These are phyloP conservation scores for Euthynnus affinis DNA, from an alignment of 2,797 vertebrate species.

Conservation along the genomic window DNA sequence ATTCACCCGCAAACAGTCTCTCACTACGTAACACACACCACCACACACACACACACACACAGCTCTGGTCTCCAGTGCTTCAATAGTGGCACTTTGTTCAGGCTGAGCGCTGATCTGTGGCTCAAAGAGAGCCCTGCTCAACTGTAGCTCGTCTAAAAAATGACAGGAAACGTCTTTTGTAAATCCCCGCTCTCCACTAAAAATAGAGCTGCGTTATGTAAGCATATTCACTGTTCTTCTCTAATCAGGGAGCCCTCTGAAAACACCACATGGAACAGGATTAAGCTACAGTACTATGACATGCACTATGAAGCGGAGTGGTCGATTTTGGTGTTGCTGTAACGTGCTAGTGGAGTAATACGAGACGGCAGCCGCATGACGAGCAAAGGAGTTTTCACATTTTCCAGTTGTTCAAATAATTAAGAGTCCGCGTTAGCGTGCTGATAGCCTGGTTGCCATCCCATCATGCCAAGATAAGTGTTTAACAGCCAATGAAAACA, in stretches of 20 bases:
- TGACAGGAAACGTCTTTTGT: slow-evolving; percentile 33
- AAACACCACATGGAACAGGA: slow-evolving; percentile 46
- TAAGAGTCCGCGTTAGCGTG: slow-evolving; percentile 4
- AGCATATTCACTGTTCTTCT: slow-evolving; percentile 30
- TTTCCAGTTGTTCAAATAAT: slow-evolving; percentile 17
- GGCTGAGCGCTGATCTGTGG: background rate
- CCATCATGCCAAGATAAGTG: background rate
- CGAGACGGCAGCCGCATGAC: slow-evolving; percentile 27
- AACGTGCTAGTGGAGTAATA: slow-evolving; percentile 2
- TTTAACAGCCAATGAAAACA: too few species aligned
- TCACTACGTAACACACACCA: slow-evolving; percentile 25
- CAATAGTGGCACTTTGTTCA: slow-evolving; percentile 48
- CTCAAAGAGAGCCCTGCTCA: slow-evolving; percentile 2
- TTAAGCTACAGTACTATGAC: slow-evolving; percentile 21
- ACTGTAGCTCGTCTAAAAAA: slow-evolving; percentile 24
- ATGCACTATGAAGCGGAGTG: background rate
- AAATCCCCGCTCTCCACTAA: slow-evolving; percentile 27
- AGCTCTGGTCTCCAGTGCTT: background rate
- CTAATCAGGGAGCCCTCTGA: slow-evolving; percentile 46
- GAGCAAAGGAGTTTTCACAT: background rate
- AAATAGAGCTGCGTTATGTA: slow-evolving; percentile 41
- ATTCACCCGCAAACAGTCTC: slow-evolving; percentile 60
- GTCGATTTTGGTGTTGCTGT: background rate
- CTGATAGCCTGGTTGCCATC: background rate
- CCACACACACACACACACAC: background rate